Percentiles rank a stretch among this genome's conserved stretches.
These are phyloP conservation scores for Rhinopomastus cyanomelas DNA, from an alignment of 2,113 vertebrate genomes.

Conservation along the genomic window DNA sequence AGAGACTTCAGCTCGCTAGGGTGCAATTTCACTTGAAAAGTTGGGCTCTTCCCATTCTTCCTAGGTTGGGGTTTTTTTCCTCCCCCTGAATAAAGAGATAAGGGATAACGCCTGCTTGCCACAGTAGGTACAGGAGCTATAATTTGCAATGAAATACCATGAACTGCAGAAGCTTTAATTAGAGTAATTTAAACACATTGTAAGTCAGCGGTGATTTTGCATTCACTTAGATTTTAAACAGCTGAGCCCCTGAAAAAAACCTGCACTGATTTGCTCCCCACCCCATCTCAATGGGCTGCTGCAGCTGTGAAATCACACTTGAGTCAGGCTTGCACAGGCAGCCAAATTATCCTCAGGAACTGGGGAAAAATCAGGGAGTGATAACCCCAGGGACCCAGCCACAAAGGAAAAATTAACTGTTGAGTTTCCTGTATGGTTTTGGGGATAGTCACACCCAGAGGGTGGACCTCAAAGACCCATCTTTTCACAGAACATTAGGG, in stretches of 20 bases:
- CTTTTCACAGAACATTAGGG: too few species aligned
- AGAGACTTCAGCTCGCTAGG: slow-evolving; percentile 38
- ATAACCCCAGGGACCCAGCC: neutral
- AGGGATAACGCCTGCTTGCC: slow-evolving; percentile 17
- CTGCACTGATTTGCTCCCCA: slow-evolving; percentile 56
- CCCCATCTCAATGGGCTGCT: slow-evolving; percentile 63
- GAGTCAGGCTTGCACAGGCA: slow-evolving; percentile 49
- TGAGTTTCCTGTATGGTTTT: neutral
- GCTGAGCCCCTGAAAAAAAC: slow-evolving; percentile 74
- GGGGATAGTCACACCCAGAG: neutral
- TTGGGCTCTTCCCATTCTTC: slow-evolving; percentile 49
- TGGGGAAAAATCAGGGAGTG: slow-evolving; percentile 31
- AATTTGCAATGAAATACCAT: slow-evolving; percentile 74
- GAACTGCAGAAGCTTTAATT: slow-evolving; percentile 76
- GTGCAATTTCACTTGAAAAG: slow-evolving; percentile 55
- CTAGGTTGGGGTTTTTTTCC: neutral
- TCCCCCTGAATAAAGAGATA: slow-evolving; percentile 19
- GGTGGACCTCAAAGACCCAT: neutral
- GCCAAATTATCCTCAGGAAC: slow-evolving; percentile 63
- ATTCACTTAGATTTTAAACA: slow-evolving; percentile 77
- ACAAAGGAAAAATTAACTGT: slow-evolving; percentile 14
- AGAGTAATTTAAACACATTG: slow-evolving; percentile 76
- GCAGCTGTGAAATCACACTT: slow-evolving; percentile 69
- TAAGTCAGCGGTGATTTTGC: slow-evolving; percentile 76
- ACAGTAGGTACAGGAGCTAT: slow-evolving; percentile 59